These are phyloP conservation scores for Campoletis sonorensis DNA, from an alignment of 1,140 invertebrate genomes.

Conservation along the genomic window DNA sequence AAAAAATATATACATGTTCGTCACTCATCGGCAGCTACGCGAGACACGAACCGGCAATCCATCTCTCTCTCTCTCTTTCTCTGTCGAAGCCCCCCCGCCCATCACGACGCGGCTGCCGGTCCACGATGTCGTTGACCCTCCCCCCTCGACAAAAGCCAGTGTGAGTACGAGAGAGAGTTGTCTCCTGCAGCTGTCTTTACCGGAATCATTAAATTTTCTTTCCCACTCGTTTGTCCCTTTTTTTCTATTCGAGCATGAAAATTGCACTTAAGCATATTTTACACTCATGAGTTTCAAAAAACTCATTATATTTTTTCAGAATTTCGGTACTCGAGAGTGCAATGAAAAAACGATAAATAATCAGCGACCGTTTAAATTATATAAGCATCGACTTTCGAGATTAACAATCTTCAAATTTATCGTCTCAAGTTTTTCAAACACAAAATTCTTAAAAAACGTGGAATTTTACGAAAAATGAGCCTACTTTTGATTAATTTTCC, in stretches of 20 bases:
- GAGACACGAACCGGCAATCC: slow-evolving; percentile 20
- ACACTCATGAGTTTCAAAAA: not conserved
- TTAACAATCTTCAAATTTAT: no score
- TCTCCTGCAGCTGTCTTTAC: slow-evolving; percentile 33
- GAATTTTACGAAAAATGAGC: no score
- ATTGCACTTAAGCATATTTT: no score
- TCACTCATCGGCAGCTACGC: slow-evolving; percentile 20
- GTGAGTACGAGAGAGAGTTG: slow-evolving; percentile 4
- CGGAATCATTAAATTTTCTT: slow-evolving; percentile 22
- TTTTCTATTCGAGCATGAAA: no score
- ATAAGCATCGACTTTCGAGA: no score
- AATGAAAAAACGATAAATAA: no score
- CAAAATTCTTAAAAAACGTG: no score
- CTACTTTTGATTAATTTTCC: no score
- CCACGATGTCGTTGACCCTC: slow-evolving; percentile 33
- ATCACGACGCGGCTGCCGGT: slow-evolving; percentile 20
- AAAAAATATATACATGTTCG: not conserved
- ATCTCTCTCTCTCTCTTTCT: slow-evolving; percentile 25
- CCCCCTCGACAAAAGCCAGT: slow-evolving; percentile 15
- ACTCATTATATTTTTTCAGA: not conserved
- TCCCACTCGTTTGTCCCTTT: not conserved
- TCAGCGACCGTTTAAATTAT: no score
- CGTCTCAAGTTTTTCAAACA: no score
- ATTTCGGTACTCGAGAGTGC: no score
- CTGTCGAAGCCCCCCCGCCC: slow-evolving; percentile 2